phyloP scores from a whole-genome alignment of 2,888 invertebrate species.

The Cantharis flavilabris region DNA sequence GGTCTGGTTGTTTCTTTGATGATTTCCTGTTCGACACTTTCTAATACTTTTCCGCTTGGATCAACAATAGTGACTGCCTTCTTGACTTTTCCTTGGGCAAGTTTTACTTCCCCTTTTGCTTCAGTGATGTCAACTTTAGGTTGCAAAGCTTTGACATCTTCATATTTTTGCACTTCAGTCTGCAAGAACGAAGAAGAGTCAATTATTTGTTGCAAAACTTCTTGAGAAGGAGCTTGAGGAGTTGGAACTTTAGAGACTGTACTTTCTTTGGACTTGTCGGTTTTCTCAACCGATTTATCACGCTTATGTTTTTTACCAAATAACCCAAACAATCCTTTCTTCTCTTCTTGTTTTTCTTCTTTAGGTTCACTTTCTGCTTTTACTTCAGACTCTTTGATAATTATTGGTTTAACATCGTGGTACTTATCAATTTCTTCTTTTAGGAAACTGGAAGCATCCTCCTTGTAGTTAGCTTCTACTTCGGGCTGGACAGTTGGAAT shows the following conservation, averaged over 20 bases:
- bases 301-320: constrained; percentile 36
- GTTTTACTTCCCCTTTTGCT: background rate
- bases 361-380: background rate
- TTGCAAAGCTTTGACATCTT: constrained; percentile 33
- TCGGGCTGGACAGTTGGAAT: background rate
- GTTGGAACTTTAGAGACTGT: background rate
- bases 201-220: constrained; percentile 28
- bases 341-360: constrained; percentile 22
- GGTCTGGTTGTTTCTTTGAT: background rate
- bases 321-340: constrained; percentile 35
- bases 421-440: constrained; percentile 17
- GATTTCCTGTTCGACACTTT: background rate
- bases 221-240: background rate
- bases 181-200: constrained; percentile 35
- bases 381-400: too few species aligned
- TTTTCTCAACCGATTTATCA: constrained; percentile 18
- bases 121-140: background rate
- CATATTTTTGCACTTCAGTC: constrained; percentile 36
- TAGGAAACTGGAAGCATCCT: too few species aligned
- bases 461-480: background rate
- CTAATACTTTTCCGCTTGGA: background rate
- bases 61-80: background rate
- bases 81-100: background rate
- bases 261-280: background rate
- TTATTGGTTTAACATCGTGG: constrained; percentile 27